A percentile compares a stretch with the other conserved stretches of the same genome.
phyloP scores from a whole-genome alignment of 2,888 invertebrate species.

The Clusia tigrina region DNA sequence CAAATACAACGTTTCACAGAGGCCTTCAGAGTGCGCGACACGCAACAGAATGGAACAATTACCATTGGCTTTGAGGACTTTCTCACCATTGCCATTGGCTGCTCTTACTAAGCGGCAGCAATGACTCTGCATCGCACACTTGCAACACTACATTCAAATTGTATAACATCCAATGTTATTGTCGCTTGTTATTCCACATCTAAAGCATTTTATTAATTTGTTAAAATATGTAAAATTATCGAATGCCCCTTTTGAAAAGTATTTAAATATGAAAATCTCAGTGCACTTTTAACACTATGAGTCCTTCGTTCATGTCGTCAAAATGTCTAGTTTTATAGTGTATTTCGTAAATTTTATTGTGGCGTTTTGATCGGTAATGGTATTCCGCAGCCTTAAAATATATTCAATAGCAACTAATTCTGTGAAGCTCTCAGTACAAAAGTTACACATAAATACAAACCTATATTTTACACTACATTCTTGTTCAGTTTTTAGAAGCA shows the following conservation, averaged over 20 bases:
- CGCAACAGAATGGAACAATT: slow-evolving; percentile 81
- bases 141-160: neutral
- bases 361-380: too few species aligned
- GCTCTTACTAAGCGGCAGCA: slow-evolving; percentile 62
- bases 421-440: slow-evolving; percentile 42
- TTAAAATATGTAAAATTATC: slow-evolving; percentile 32
- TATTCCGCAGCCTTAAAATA: too few species aligned
- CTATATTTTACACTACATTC: slow-evolving; percentile 22
- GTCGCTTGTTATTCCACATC: slow-evolving; percentile 19
- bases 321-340: too few species aligned
- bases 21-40: slow-evolving; percentile 82
- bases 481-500: slow-evolving; percentile 46
- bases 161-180: neutral
- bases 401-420: too few species aligned
- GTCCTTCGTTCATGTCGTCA: too few species aligned
- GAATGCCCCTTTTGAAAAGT: too few species aligned
- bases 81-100: slow-evolving; percentile 80
- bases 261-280: too few species aligned
- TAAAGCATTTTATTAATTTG: slow-evolving; percentile 24
- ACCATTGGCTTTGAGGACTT: slow-evolving; percentile 92
- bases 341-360: too few species aligned
- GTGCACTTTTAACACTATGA: too few species aligned
- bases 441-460: slow-evolving; percentile 28
- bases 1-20: slow-evolving; percentile 89
- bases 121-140: neutral